A percentile compares a stretch with the other conserved stretches of the same genome.
These are phyloP conservation scores for Telmatherina bonti DNA, from an alignment of 2,797 vertebrate genomes.

Conservation along the genomic window DNA sequence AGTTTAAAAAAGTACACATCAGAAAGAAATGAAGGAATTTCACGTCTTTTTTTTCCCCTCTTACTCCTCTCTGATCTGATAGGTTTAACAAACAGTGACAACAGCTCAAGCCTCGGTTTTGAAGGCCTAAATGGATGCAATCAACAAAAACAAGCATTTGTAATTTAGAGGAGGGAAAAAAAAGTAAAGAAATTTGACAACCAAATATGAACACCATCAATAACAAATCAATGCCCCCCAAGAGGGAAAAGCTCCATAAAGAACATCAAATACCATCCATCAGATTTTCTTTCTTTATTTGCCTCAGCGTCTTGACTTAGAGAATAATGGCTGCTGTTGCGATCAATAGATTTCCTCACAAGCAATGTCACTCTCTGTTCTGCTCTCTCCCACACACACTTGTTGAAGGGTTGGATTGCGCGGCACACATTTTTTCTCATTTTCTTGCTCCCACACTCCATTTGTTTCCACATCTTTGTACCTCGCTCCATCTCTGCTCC, in stretches of 20 bases:
- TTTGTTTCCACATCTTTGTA: slow-evolving; percentile 67
- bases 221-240: slow-evolving; percentile 31
- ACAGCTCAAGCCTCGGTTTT: slow-evolving; percentile 7
- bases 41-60: slow-evolving; percentile 2
- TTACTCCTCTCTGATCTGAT: slow-evolving; percentile 8
- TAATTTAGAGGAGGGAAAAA: slow-evolving; percentile 9
- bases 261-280: slow-evolving; percentile 54
- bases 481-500: slow-evolving; percentile 21
- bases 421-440: slow-evolving; percentile 46
- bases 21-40: slow-evolving; percentile 52
- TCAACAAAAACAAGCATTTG: neutral
- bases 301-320: slow-evolving; percentile 55
- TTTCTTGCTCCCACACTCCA: slow-evolving; percentile 51
- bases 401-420: slow-evolving; percentile 54
- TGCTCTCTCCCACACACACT: slow-evolving; percentile 65
- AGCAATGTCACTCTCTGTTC: slow-evolving; percentile 65
- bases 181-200: neutral
- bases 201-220: slow-evolving; percentile 29
- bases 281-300: slow-evolving; percentile 44
- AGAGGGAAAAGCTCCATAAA: slow-evolving; percentile 29
- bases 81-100: slow-evolving; percentile 27
- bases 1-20: slow-evolving; percentile 59
- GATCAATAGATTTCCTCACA: slow-evolving; percentile 73
- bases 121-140: slow-evolving; percentile 35
- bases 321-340: slow-evolving; percentile 66